Evolutionary conservation across 2,888 invertebrate genomes (phyloP), one percentile per base, ranked within the genome.

Genomic region (Diogma glabrata): DNA sequence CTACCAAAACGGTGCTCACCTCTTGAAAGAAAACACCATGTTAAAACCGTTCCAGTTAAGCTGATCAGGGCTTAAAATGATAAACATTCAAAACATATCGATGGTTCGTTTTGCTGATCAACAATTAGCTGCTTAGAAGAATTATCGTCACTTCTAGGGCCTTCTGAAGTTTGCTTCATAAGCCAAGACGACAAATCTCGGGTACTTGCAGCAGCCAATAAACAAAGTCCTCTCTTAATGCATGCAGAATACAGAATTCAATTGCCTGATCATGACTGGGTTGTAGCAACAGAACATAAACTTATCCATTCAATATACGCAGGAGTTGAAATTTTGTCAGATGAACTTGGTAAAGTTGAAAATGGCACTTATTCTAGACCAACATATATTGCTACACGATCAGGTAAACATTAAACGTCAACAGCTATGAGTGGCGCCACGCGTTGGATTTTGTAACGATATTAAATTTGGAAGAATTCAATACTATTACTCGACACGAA

Each of bases 11-110:
- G n/a, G n/a, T n/a, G n/a, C n/a, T n/a, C n/a, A n/a, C n/a, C n/a
- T n/a, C n/a, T n/a, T n/a, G n/a, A n/a, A n/a, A n/a, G n/a, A n/a
- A n/a, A n/a, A n/a, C n/a, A n/a, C n/a, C n/a, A n/a, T n/a, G n/a
- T n/a, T n/a, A n/a, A n/a, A n/a, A n/a, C n/a, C n/a, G n/a, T n/a
- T n/a, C n/a, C n/a, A n/a, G n/a, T n/a, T n/a, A n/a, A n/a, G n/a
- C 33, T 33, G 33, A 33, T 33, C 33, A 33, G 33, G 33, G 33
- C 33, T 33, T 4, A 33, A 33, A 38, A 38, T 14, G 38, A 38
- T 38, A 38, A 14, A 7, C 38, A 38, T 38, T 38, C 38, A 38
- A 38, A 38, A 38, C 38, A 38, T 38, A 38, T 38, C 16, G 16
- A 38, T 38, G 38, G 38, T 38, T 7, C 38, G 16, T 38, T 38